Percentiles rank a stretch among this genome's conserved stretches.
Conservation (phyloP, 2,797 vertebrate genomes). For the Ctenosaura bakeri region DNA sequence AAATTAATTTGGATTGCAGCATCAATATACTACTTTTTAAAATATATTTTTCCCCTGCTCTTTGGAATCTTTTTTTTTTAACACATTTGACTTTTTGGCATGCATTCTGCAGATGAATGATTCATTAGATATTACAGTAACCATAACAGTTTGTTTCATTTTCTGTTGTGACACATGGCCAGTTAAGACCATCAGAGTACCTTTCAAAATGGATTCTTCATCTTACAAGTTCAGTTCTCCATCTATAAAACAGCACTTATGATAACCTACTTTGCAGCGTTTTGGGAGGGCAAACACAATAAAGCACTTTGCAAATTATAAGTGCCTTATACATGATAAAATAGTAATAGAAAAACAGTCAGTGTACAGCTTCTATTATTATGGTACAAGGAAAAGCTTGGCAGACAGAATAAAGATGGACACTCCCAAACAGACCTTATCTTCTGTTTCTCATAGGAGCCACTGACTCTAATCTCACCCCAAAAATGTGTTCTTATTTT, state of each 20-base stretch:
- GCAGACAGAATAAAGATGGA: neutral
- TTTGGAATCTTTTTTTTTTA: neutral
- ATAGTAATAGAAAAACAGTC: constrained; percentile 6
- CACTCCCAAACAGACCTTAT: neutral
- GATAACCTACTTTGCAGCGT: neutral
- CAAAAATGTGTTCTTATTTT: neutral
- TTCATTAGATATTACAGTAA: neutral
- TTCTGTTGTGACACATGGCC: neutral
- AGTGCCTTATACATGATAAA: constrained; percentile 9
- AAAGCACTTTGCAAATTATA: constrained; percentile 23
- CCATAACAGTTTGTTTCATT: neutral
- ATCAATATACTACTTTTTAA: neutral
- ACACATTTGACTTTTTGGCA: neutral
- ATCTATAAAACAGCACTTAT: constrained; percentile 13
- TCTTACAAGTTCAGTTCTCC: neutral
- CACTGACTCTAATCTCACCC: neutral
- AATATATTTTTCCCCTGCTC: neutral
- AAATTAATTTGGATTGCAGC: neutral
- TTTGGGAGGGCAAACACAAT: neutral
- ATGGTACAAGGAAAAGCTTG: neutral
- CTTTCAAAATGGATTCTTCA: constrained; percentile 16
- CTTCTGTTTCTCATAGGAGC: neutral
- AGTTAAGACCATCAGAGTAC: neutral
- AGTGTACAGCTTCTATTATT: neutral
- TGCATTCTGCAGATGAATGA: neutral